phyloP scores from a whole-genome alignment of 1,140 invertebrate genomes.

The Drosophila yakuba region DNA sequence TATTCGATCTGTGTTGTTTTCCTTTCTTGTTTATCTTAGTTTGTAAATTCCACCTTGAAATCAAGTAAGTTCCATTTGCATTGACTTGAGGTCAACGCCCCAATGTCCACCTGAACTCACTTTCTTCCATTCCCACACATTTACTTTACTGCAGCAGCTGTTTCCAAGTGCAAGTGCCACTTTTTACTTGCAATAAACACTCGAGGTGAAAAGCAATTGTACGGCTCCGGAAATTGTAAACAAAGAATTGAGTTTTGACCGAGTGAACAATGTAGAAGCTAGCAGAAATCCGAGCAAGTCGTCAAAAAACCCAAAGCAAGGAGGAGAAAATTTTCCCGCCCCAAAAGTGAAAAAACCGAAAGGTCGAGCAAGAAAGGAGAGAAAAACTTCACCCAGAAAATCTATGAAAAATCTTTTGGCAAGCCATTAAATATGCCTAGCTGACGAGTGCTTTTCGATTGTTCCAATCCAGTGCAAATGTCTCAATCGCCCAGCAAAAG shows the following conservation, averaged over 20 bases:
- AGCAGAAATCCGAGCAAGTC: not conserved
- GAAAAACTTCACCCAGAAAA: conserved; percentile 28
- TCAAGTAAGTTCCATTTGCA: not conserved
- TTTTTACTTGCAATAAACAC: conserved; percentile 74
- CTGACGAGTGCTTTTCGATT: conserved; percentile 20
- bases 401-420: conserved; percentile 26
- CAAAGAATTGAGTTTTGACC: conserved; percentile 61
- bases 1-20: conserved; percentile 3
- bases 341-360: not conserved
- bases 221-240: conserved; percentile 42
- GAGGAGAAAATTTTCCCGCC: conserved; percentile 14
- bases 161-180: conserved; percentile 55
- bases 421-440: conserved; percentile 70
- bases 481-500: conserved; percentile 47
- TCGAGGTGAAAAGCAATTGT: conserved; percentile 30
- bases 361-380: conserved; percentile 4
- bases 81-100: conserved; percentile 29
- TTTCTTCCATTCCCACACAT: conserved; percentile 2
- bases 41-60: conserved; percentile 30
- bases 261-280: conserved; percentile 53
- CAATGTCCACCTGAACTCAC: not conserved
- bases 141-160: conserved; percentile 3
- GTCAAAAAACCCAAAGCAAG: conserved; percentile 11
- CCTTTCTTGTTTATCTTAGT: conserved; percentile 13
- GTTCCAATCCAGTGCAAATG: conserved; percentile 47